These are phyloP conservation scores for Eclectus roratus DNA, from an alignment of 2,113 vertebrate genomes.

Conservation along the genomic window DNA sequence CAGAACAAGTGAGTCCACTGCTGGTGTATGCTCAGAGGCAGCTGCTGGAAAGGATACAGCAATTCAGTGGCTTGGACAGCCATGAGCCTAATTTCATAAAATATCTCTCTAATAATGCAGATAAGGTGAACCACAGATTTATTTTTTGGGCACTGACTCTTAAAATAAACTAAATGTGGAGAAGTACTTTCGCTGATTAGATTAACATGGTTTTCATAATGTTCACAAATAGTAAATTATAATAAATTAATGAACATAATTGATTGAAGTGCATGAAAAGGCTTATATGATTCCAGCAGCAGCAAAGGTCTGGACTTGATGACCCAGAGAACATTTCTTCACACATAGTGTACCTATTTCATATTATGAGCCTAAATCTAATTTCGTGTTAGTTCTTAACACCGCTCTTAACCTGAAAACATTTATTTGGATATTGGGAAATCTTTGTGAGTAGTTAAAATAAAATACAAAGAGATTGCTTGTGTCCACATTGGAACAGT, in stretches of 20 bases:
- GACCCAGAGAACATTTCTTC: background rate
- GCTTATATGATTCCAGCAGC: background rate
- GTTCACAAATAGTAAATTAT: background rate
- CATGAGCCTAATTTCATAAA: conserved; percentile 74
- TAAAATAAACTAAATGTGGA: background rate
- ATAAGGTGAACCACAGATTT: conserved; percentile 74
- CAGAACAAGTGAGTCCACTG: conserved; percentile 82
- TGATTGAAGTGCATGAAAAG: background rate
- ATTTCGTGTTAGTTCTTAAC: background rate
- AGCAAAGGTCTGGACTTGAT: background rate
- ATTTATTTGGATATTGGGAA: background rate
- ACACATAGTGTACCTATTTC: background rate
- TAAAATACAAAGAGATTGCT: background rate
- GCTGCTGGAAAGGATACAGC: conserved; percentile 77
- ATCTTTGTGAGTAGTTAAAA: background rate
- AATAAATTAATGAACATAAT: background rate
- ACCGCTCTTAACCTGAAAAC: background rate
- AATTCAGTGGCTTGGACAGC: conserved; percentile 55
- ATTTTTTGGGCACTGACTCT: background rate
- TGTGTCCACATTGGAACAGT: background rate
- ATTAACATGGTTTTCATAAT: background rate
- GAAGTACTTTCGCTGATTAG: background rate
- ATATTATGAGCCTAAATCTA: background rate
- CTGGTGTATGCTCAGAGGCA: conserved; percentile 87
- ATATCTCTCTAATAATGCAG: conserved; percentile 38